phyloP scores from a whole-genome alignment of 1,140 invertebrate species.

The Drosophila oshimai region DNA sequence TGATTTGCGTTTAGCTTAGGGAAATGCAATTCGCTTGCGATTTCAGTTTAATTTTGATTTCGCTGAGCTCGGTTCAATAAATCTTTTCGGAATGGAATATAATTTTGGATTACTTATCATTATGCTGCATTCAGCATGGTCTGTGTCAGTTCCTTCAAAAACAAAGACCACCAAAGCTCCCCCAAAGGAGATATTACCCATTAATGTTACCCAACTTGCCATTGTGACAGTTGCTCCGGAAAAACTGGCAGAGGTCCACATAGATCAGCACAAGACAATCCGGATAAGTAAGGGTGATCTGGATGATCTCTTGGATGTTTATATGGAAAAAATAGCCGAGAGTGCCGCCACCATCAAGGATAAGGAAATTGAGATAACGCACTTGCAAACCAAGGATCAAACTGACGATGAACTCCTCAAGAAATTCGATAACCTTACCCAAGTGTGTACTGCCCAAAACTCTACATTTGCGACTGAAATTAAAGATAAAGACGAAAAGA shows the following conservation, averaged over 20 bases:
- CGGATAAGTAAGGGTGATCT: slow-evolving; percentile 59
- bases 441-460: slow-evolving; percentile 37
- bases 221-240: background rate
- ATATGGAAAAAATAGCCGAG: slow-evolving; percentile 57
- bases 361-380: slow-evolving; percentile 46
- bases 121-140: background rate
- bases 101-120: background rate
- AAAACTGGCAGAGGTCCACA: slow-evolving; percentile 62
- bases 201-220: slow-evolving; percentile 3
- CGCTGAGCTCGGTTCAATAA: background rate
- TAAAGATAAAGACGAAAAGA: slow-evolving; percentile 30
- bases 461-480: background rate
- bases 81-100: background rate
- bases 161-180: slow-evolving; percentile 6
- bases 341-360: slow-evolving; percentile 54
- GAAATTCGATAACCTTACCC: slow-evolving; percentile 36
- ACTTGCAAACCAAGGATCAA: slow-evolving; percentile 39
- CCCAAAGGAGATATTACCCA: background rate
- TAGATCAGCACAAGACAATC: slow-evolving; percentile 61
- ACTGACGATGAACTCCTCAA: slow-evolving; percentile 20
- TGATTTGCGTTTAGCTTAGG: slow-evolving; percentile 4
- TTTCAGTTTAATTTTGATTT: slow-evolving; percentile 33
- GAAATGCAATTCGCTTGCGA: slow-evolving; percentile 18
- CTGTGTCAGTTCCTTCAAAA: slow-evolving; percentile 10
- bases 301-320: slow-evolving; percentile 58